phyloP scores from a whole-genome alignment of 2,113 vertebrate genomes.

The Sclerurus mexicanus region DNA sequence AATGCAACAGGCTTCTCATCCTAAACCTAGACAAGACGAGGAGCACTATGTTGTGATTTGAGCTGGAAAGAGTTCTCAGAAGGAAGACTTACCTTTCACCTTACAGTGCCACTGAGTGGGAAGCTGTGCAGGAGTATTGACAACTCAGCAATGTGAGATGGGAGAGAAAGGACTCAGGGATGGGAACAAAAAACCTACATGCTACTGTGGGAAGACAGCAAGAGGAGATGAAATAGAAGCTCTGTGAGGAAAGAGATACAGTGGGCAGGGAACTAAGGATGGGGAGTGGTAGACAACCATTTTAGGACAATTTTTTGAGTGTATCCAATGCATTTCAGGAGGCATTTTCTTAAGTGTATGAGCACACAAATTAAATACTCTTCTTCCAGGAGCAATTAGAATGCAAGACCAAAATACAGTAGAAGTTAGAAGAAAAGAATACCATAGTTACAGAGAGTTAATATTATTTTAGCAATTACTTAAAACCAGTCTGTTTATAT shows the following conservation, averaged over 20 bases:
- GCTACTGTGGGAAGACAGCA: neutral
- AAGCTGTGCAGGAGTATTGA: neutral
- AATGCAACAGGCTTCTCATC: neutral
- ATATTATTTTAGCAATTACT: neutral
- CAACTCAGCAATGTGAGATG: fast-evolving
- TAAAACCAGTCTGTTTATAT: neutral
- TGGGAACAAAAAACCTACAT: neutral
- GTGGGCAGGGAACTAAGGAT: neutral
- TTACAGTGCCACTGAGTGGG: neutral
- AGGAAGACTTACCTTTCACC: neutral
- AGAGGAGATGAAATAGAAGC: neutral
- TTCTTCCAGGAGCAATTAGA: neutral
- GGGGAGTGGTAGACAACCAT: neutral
- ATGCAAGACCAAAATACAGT: neutral
- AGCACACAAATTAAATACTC: neutral
- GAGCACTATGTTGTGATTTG: neutral
- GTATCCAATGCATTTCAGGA: neutral
- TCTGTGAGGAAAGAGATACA: neutral
- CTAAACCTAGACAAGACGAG: neutral
- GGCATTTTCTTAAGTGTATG: neutral
- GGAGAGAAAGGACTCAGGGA: neutral
- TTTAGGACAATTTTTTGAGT: neutral
- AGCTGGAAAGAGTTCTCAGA: neutral
- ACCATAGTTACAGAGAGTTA: neutral
- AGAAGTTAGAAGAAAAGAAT: neutral